Percentiles rank a stretch among this genome's conserved stretches.
Conservation (phyloP, 2,113 vertebrate species). For the Oophaga pumilio region DNA sequence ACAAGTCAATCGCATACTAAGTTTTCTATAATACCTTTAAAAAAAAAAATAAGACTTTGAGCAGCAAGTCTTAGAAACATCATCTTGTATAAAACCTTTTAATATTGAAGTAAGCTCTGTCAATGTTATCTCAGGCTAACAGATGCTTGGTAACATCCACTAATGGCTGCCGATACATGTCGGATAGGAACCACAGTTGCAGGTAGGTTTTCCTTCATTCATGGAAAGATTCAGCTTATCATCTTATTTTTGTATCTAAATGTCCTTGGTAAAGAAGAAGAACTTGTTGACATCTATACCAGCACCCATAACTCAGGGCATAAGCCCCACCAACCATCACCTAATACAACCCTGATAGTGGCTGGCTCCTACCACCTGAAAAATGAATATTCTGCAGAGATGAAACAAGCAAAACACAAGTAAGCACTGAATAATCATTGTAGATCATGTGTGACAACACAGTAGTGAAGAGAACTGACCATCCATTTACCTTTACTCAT, state of each 20-base stretch:
- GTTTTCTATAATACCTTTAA: neutral
- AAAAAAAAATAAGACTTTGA: neutral
- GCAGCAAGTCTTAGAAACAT: neutral
- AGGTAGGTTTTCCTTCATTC: neutral
- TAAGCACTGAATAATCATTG: no score
- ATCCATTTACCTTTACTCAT: no score
- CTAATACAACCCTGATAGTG: neutral
- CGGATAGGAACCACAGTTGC: neutral
- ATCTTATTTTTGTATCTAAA: neutral
- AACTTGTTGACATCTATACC: neutral
- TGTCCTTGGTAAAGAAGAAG: neutral
- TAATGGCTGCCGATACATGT: neutral
- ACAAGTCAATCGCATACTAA: slow-evolving; percentile 11
- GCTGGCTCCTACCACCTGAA: no score
- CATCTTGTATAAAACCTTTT: neutral
- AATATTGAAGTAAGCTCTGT: neutral
- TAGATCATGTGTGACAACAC: no score
- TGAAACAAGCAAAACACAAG: no score
- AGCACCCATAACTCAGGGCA: neutral
- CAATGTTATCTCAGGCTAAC: neutral
- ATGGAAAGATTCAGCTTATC: neutral
- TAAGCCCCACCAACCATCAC: neutral
- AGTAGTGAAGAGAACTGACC: no score
- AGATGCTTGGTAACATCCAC: neutral
- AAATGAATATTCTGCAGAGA: no score